These are phyloP conservation scores for Patella caerulea DNA, from an alignment of 2,888 invertebrate genomes.

Conservation along the genomic window DNA sequence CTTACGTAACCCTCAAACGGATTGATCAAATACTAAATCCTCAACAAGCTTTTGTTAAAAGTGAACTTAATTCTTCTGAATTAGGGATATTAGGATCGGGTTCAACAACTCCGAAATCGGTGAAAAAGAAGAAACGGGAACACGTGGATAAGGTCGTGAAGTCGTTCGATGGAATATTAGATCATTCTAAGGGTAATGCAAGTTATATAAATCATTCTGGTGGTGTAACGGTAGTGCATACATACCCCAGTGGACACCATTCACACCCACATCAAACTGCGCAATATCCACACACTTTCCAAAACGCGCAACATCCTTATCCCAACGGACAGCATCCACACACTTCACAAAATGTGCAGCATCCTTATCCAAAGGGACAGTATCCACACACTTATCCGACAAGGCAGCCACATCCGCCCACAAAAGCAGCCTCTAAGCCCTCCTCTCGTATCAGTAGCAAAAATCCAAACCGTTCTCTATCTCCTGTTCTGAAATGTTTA, in stretches of 20 bases:
- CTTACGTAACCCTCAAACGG: constrained; percentile 29
- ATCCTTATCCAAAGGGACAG: background rate
- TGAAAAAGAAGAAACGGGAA: background rate
- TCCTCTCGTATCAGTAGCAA: background rate
- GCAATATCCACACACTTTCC: background rate
- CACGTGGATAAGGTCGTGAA: background rate
- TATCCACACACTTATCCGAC: background rate
- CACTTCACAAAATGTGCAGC: background rate
- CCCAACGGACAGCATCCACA: background rate
- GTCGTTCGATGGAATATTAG: no score
- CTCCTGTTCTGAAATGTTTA: constrained; percentile 2
- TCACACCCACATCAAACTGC: background rate
- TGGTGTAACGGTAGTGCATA: background rate
- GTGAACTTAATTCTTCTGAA: constrained; percentile 27
- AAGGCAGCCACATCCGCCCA: background rate
- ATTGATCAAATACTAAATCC: constrained; percentile 33
- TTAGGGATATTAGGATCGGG: constrained; percentile 2
- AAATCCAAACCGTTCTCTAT: background rate
- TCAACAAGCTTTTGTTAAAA: constrained; percentile 17
- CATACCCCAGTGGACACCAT: background rate
- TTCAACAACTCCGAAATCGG: constrained; percentile 8
- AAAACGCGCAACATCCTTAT: background rate
- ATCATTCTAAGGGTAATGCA: background rate
- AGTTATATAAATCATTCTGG: background rate
- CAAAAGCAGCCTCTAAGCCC: background rate